Evolutionary conservation across 2,113 vertebrate genomes (phyloP).

Genomic region (Myrmecobius fasciatus): DNA sequence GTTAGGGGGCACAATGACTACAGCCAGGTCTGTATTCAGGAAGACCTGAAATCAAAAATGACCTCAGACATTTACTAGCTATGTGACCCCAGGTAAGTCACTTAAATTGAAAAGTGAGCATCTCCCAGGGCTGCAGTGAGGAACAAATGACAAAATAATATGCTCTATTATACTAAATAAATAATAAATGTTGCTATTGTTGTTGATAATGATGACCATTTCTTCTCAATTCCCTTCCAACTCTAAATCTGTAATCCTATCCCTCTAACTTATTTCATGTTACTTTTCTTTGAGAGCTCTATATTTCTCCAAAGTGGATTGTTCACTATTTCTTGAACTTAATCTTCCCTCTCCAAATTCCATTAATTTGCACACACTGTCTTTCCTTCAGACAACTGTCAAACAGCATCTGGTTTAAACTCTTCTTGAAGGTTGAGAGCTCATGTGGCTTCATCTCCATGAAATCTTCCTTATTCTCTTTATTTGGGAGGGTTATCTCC

Average conservation of each 20-base stretch:
- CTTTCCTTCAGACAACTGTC: background rate
- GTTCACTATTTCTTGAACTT: background rate
- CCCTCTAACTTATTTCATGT: background rate
- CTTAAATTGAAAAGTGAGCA: background rate
- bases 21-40: background rate
- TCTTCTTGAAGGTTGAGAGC: background rate
- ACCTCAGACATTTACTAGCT: background rate
- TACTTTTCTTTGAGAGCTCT: background rate
- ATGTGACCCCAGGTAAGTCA: background rate
- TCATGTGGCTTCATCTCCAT: background rate
- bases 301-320: background rate
- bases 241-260: background rate
- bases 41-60: background rate
- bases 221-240: background rate
- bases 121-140: background rate
- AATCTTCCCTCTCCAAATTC: background rate
- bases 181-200: too few species aligned
- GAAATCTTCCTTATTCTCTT: background rate
- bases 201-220: background rate
- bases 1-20: background rate
- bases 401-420: background rate
- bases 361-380: background rate
- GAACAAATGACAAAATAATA: background rate
- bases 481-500: background rate
- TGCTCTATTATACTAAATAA: too few species aligned